Percentiles rank a stretch among this genome's conserved stretches.
Evolutionary conservation across 2,113 vertebrate genomes (phyloP).

Genomic region (Petrocephalus microphthalmus): DNA sequence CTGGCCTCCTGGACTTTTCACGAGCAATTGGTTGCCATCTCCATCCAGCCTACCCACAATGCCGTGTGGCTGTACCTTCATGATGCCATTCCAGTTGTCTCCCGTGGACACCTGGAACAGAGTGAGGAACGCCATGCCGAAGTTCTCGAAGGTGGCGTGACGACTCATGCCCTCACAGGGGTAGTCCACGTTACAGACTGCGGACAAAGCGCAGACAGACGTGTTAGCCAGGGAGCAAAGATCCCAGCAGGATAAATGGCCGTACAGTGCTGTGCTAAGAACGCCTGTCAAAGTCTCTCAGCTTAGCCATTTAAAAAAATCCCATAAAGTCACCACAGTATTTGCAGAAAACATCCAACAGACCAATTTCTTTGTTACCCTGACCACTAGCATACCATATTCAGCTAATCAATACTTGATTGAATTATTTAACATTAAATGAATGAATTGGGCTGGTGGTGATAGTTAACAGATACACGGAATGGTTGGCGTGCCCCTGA

Average conservation of each 20-base stretch:
- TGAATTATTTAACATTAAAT: not conserved
- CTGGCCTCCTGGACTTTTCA: not conserved
- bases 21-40: not conserved
- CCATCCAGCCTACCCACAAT: not conserved
- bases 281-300: not conserved
- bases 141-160: conserved; percentile 96
- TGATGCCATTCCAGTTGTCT: conserved; percentile 98
- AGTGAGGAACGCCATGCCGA: conserved; percentile 97
- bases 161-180: conserved; percentile 97
- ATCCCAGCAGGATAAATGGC: not conserved
- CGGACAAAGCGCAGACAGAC: not conserved
- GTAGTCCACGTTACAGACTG: conserved; percentile 91
- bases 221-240: not conserved
- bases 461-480: not conserved
- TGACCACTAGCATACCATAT: not conserved
- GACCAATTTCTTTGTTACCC: not conserved
- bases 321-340: not conserved
- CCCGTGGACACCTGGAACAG: conserved; percentile 97
- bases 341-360: not conserved
- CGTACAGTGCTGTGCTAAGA: not conserved
- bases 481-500: not conserved
- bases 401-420: not conserved
- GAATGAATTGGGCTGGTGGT: not conserved
- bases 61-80: conserved; percentile 73
- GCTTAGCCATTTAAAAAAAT: not conserved